Base-by-base conservation (phyloP, 2,113 vertebrate genomes). In the Dryoscopus gambensis region DNA sequence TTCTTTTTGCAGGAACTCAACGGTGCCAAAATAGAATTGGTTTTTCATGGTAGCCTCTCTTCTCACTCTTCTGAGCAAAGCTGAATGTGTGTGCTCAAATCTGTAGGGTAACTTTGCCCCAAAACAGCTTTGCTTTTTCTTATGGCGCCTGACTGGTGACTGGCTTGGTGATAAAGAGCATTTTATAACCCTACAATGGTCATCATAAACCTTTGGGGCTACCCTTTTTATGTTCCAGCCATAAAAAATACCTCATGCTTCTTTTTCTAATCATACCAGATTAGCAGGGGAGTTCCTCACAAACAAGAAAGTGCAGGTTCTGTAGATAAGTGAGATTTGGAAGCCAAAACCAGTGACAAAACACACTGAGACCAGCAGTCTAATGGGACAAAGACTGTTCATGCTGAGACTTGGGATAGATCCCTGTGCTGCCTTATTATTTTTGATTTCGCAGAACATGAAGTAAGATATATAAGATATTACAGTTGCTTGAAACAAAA, bases 101-200 rank as follows among this genome's bases (percentile, higher is more conserved):
- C 39, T 24, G 9, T 33, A 23, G 18, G 22, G 31, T 27, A 70
- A 10, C 7, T 75, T 74, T 55, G 7, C 24, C 31, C 10, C 39
- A 13, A 50, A 78, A 42, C 9, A 50, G 5, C 22, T 69, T 73
- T 28, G 7, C 0, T 25, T 84, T 71, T 47, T 23, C 21, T 49
- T 30, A 2, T 37, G 20, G 25, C 1, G 0, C 14, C 16, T 24
- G 9, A 8, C 31, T 24, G 33, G 12, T 11, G 14, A 35, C 21
- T 4, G 15, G 3, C 37, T 33, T 15, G 11, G 27, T 23, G 39
- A 33, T 33, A 28, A 74, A 30, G 6, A 18, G 22, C 1, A 14
- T 3, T 20, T 53, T 15, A 10, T 52, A 18, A 33, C 8, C 22
- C 3, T 40, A 1, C 1, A 14, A 7, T 6, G 4, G 3, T 22